phyloP scores from a whole-genome alignment of 2,888 invertebrate genomes.

The Psylliodes chrysocephalus region DNA sequence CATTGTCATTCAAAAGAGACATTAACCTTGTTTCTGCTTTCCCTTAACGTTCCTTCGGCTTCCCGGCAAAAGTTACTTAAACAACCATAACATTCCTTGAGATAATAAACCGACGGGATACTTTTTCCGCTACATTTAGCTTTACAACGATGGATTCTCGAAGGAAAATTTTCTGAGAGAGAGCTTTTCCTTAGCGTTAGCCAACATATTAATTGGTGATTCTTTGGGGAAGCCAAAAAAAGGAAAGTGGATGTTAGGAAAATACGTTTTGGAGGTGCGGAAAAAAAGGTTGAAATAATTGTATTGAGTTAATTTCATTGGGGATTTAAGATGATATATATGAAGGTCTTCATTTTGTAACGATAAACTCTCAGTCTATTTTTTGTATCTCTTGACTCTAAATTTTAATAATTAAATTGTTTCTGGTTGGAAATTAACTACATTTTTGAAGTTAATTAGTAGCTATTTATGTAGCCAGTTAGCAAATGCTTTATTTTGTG shows the following conservation, averaged over 20 bases:
- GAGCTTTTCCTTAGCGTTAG: conserved; percentile 13
- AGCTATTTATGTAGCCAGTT: no score
- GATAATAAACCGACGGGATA: conserved; percentile 26
- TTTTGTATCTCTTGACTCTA: no score
- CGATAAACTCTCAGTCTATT: no score
- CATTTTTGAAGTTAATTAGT: no score
- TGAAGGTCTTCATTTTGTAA: no score
- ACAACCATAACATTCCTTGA: conserved; percentile 25
- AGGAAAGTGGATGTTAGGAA: conserved; percentile 2
- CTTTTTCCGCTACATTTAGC: conserved; percentile 27
- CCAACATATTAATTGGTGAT: conserved; percentile 24
- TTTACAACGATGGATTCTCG: conserved; percentile 11
- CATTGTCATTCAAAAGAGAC: conserved; percentile 23
- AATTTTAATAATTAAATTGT: no score
- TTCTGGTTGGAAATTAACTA: no score
- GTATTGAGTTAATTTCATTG: neutral
- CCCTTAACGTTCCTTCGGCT: conserved; percentile 2
- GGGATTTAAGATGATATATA: neutral
- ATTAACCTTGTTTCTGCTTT: conserved; percentile 32
- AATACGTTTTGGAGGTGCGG: neutral
- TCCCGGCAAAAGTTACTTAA: conserved; percentile 17
- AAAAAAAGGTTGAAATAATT: neutral
- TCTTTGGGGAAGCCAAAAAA: conserved; percentile 13
- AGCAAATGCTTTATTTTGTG: no score
- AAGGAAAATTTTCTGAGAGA: conserved; percentile 8